Evolutionary conservation across 2,797 vertebrate species (phyloP), one percentile per base, ranked within the genome.

Genomic region (Diplodus puntazzo): DNA sequence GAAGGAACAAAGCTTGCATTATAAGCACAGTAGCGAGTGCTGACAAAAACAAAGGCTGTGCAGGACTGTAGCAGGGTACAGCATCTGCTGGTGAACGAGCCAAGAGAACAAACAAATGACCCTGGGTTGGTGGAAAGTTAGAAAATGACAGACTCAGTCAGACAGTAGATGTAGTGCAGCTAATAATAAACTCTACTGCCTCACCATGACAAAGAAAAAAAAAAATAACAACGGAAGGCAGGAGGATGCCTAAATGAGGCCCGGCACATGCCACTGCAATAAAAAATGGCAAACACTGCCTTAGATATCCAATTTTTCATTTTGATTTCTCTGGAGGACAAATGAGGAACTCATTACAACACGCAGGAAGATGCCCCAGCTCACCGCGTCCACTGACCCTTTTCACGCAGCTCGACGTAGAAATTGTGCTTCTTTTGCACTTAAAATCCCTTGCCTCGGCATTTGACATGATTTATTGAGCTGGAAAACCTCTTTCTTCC

Each of bases 391-490:
- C 50, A 53, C 76, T 91, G 90, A 92, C 87, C 89, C 88, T 75
- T 87, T 83, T 87, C 79, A 69, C 68, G 63, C 76, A 52, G 73
- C 77, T 85, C 79, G 53, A 82, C 65, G 46, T 45, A 73, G 64
- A 83, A 89, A 90, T 88, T 91, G 87, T 90, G 91, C 90, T 93
- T 92, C 88, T 93, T 92, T 92, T 86, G 90, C 92, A 91, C 88
- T 91, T 87, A 89, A 87, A 90, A 86, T 85, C 87, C 88, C 84
- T 71, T 73, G 75, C 80, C 82, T 87, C 77, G 77, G 84, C 83
- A 84, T 81, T 82, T 86, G 73, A 87, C 86, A 90, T 88, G 87
- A 93, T 94, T 92, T 93, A 94, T 92, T 90, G 91, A 91, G 70
- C 85, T 82, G 71, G 82, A 78, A 88, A 92, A 88, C 70, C 61